phyloP scores from a whole-genome alignment of 35 echinoderm and acorn worm species.

The Strongylocentrotus purpuratus region DNA sequence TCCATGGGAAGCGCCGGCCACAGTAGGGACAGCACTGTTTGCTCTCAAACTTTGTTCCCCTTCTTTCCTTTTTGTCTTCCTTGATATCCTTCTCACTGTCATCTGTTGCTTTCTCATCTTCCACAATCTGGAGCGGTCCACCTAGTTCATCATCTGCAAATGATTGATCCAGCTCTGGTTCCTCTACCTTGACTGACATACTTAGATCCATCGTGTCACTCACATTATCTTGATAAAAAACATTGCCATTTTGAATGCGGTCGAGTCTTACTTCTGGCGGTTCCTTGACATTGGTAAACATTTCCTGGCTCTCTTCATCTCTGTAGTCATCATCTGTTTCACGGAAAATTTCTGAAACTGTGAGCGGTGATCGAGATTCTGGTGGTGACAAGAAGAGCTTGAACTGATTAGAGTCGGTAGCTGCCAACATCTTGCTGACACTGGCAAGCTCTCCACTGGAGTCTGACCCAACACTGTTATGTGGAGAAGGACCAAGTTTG shows the following conservation, averaged over 20 bases:
- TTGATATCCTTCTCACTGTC: neutral
- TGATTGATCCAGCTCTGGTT: neutral
- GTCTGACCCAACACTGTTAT: conserved; percentile 67
- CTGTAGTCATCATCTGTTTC: neutral
- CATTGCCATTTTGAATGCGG: neutral
- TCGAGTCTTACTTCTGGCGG: neutral
- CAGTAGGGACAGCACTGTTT: conserved; percentile 94
- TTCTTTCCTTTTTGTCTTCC: conserved; percentile 28
- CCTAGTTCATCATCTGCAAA: conserved; percentile 9
- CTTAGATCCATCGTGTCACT: conserved; percentile 7
- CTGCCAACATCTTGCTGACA: conserved; percentile 91
- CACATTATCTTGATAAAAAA: neutral
- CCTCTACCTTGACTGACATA: neutral
- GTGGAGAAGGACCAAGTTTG: conserved; percentile 48
- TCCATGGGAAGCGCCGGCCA: conserved; percentile 90
- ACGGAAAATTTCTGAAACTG: neutral
- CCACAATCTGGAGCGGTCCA: neutral
- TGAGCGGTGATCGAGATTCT: neutral
- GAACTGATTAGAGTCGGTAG: conserved; percentile 83
- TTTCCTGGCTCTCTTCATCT: conserved; percentile 12
- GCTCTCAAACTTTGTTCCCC: conserved; percentile 67
- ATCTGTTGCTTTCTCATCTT: neutral
- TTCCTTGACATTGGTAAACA: neutral
- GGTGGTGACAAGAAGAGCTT: conserved; percentile 73
- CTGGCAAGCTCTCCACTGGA: conserved; percentile 86